Conservation (phyloP, 2,113 vertebrate genomes). For the Maylandia zebra region DNA sequence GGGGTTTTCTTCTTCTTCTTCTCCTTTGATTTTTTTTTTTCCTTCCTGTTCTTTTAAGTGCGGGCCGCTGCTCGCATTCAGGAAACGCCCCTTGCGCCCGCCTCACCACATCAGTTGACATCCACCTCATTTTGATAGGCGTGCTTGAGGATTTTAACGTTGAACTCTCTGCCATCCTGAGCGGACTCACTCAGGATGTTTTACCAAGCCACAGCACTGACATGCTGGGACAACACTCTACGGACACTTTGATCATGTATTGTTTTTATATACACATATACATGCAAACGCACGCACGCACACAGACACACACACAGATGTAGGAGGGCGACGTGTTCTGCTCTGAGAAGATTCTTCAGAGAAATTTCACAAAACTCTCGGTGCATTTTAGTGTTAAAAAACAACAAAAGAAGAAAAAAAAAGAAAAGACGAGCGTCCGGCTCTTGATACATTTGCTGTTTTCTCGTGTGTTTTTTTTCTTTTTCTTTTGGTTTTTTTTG, state of each 20-base stretch:
- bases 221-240: not conserved
- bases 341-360: conserved; percentile 9
- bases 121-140: conserved; percentile 47
- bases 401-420: conserved; percentile 36
- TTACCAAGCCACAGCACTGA: not conserved
- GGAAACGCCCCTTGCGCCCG: conserved; percentile 51
- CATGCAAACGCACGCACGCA: not conserved
- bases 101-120: conserved; percentile 36
- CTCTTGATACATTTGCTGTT: conserved; percentile 84
- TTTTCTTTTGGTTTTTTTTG: not conserved
- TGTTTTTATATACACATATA: conserved; percentile 44
- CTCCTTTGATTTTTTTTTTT: not conserved
- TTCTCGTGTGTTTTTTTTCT: conserved; percentile 63
- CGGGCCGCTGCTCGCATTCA: conserved; percentile 58
- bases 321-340: conserved; percentile 14
- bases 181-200: conserved; percentile 30
- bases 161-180: not conserved
- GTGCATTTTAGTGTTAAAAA: conserved; percentile 79
- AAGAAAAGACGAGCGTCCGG: conserved; percentile 38
- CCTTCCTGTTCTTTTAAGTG: conserved; percentile 33
- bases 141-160: conserved; percentile 46
- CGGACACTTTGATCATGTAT: conserved; percentile 42
- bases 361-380: conserved; percentile 61
- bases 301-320: not conserved
- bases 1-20: not conserved